Percentiles rank a stretch among this genome's conserved stretches.
Evolutionary conservation across 2,888 invertebrate species (phyloP).

Genomic region (Cryptus viduatorius): DNA sequence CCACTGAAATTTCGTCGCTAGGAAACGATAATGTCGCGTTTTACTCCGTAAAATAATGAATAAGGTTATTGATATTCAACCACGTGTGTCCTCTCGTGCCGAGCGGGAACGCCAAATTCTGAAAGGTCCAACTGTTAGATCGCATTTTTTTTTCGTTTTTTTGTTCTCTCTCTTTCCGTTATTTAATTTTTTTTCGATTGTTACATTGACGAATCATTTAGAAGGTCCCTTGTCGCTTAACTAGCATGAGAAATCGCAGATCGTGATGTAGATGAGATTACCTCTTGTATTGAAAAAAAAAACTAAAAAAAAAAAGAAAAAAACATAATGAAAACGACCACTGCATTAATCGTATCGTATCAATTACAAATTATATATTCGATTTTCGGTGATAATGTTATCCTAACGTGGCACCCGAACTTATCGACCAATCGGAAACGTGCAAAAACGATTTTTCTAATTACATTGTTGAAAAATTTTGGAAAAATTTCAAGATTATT

Average conservation of each 20-base stretch:
- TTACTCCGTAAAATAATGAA: not conserved
- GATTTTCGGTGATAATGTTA: slow-evolving; percentile 39
- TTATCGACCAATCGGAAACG: slow-evolving; percentile 20
- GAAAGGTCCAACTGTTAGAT: slow-evolving; percentile 71
- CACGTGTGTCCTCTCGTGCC: slow-evolving; percentile 33
- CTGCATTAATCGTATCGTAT: slow-evolving; percentile 26
- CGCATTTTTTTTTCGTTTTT: slow-evolving; percentile 41
- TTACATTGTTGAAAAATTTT: not conserved
- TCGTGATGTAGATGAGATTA: slow-evolving; percentile 7
- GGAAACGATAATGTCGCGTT: slow-evolving; percentile 48
- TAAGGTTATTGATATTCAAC: slow-evolving; percentile 25
- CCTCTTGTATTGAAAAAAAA: slow-evolving; percentile 10
- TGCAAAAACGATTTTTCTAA: slow-evolving; percentile 26
- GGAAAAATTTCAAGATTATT: not conserved
- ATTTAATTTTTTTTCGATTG: slow-evolving; percentile 18
- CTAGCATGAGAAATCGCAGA: slow-evolving; percentile 26
- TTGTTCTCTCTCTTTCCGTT: not conserved
- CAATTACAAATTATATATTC: slow-evolving; percentile 14
- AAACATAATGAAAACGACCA: slow-evolving; percentile 16
- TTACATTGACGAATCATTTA: slow-evolving; percentile 50
- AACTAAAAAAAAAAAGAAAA: not conserved
- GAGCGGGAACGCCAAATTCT: slow-evolving; percentile 72
- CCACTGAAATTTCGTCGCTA: slow-evolving; percentile 68
- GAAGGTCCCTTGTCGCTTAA: slow-evolving; percentile 16
- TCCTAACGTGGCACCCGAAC: slow-evolving; percentile 6